Evolutionary conservation across 2,113 vertebrate species (phyloP), one percentile per base, ranked within the genome.

Genomic region (Crocuta crocuta): DNA sequence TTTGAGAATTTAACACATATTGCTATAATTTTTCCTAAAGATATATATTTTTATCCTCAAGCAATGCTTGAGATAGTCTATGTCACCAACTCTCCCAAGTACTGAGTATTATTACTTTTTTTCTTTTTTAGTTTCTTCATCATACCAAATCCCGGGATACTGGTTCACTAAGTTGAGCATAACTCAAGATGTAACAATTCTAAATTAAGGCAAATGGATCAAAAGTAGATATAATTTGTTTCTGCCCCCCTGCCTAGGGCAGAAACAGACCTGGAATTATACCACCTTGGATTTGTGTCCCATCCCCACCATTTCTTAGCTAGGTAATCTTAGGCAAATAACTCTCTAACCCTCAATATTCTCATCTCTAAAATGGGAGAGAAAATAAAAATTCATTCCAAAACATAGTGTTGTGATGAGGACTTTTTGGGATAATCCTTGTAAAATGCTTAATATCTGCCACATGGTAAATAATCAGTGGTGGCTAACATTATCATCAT

Each of bases 181-280:
- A 95, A 98, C 97, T 98, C 96, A 98, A 98, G 97, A 95, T 93
- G 84, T 98, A 98, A 97, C 98, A 97, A 95, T 80, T 97, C 76
- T 95, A 98, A 98, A 97, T 97, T 98, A 97, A 94, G 95, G 94
- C 92, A 97, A 98, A 93, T 98, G 24, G 96, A 98, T 98, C 94
- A 97, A 97, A 98, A 83, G 50, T 92, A 50, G 26, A 76, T 89
- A 53, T 61, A 55, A 50, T 84, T 88, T 96, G 81, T 96, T 45
- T 35, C 16, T 45, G 26, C n/a, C 16, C 65, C 53, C 13, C 24
- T 84, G 19, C 43, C 66, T 85, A 82, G 31, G 50, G 74, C 1
- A 31, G 50, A 92, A 43, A 80, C 63, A 90, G 70, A 80, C 39
- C 17, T 92, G 11, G 23, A 17, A 43, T 48, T 55, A 79, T 0